Evolutionary conservation across 2,113 vertebrate genomes (phyloP), one percentile per base, ranked within the genome.

Genomic region (Rhinoderma darwinii): DNA sequence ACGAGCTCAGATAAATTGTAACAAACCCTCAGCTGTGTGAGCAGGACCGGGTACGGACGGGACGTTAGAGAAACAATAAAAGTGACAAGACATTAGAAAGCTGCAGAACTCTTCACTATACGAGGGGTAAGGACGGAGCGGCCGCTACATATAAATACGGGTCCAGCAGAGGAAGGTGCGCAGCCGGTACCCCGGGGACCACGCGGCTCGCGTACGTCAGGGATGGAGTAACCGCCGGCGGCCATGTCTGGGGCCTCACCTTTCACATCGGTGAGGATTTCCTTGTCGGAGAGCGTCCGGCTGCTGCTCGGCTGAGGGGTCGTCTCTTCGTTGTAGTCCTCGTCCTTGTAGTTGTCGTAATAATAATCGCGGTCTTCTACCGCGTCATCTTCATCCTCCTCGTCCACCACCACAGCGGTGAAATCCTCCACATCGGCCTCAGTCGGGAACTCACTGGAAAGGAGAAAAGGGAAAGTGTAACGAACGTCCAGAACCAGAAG

Each of bases 261-360:
- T 96, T 97, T 97, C 72, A 97, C 95, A 20, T 99, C 96, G 0
- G 96, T 94, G 80, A 94, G 90, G 70, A 94, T 92, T 89, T 96
- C 96, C 80, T 95, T 95, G 20, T 96, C 95, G 0, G 92, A 88
- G 25, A 89, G 83, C 18, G 95, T 89, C 37, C 89, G 89, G 0
- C 91, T 89, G 0, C 25, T 91, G 86, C 81, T 93, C 25, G 91
- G 91, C 88, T 93, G 92, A 0, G 92, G 93, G 0, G 93, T 91
- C 73, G 88, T 92, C 85, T 96, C 96, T 1, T 95, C 94, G 0
- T 94, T 94, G 88, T 95, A 95, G n/a, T 96, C 94, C 0, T 94
- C 93, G 3, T 92, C 95, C 56, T 96, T 96, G 61, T 96, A 95
- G 88, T 86, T 92, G 44, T 96, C 93, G 0, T 94, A 92, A 61